A percentile compares a stretch with the other conserved stretches of the same genome.
Evolutionary conservation across 2,113 vertebrate genomes (phyloP).

Genomic region (Tetrax tetrax): DNA sequence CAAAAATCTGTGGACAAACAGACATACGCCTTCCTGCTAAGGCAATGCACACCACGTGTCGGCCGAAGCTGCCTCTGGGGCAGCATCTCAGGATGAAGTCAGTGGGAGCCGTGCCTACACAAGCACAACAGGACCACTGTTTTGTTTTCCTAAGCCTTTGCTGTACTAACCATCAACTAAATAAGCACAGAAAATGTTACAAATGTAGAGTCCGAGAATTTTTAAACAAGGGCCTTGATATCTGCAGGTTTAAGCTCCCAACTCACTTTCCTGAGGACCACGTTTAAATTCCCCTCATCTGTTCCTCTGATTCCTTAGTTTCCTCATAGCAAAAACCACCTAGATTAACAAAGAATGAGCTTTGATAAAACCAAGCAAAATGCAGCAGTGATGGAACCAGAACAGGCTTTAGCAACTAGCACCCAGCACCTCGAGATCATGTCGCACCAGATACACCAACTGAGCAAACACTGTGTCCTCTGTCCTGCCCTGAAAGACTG

Average conservation of each 20-base stretch:
- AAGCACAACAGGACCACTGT: constrained; percentile 11
- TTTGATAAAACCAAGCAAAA: too few relatives aligned
- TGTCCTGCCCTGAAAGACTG: too few relatives aligned
- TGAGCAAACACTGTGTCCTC: too few relatives aligned
- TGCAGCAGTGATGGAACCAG: too few relatives aligned
- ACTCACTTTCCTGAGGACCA: not conserved
- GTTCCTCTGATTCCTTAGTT: not conserved
- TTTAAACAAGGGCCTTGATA: not conserved
- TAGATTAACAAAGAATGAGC: too few relatives aligned
- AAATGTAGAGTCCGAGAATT: not conserved
- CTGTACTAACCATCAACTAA: not conserved
- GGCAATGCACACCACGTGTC: not conserved
- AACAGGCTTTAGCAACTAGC: too few relatives aligned
- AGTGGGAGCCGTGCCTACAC: not conserved
- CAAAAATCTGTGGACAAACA: not conserved
- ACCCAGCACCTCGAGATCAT: too few relatives aligned
- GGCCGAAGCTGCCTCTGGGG: not conserved
- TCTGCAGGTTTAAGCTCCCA: not conserved
- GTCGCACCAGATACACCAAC: too few relatives aligned
- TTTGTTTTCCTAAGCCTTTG: constrained; percentile 27
- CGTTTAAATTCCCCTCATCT: not conserved
- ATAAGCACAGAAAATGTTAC: not conserved
- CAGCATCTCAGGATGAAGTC: constrained; percentile 6
- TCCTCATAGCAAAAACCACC: too few relatives aligned
- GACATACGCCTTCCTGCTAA: not conserved